phyloP scores from a whole-genome alignment of 23 tunicate genomes.

The Styela clava region DNA sequence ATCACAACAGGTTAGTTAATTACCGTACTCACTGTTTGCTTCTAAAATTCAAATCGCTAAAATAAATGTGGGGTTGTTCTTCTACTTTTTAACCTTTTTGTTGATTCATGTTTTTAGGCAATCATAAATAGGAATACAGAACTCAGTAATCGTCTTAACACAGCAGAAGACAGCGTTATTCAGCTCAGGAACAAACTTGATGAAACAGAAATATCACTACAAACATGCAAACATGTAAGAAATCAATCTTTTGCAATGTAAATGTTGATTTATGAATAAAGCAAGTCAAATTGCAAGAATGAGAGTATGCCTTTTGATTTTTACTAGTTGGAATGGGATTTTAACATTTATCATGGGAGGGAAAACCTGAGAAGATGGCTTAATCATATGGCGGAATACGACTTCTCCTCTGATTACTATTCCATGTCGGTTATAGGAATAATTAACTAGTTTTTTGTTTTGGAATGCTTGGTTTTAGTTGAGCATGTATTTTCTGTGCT shows the following conservation, averaged over 20 bases:
- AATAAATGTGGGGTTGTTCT: not conserved
- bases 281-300: too few species aligned
- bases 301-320: too few species aligned
- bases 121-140: slow-evolving; percentile 79
- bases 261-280: not conserved
- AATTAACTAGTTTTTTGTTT: too few species aligned
- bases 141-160: slow-evolving; percentile 44
- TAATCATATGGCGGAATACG: too few species aligned
- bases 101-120: slow-evolving; percentile 26
- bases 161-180: slow-evolving; percentile 5
- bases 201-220: slow-evolving; percentile 16
- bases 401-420: too few species aligned
- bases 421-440: too few species aligned
- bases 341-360: too few species aligned
- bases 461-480: too few species aligned
- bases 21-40: not conserved
- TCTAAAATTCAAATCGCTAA: not conserved
- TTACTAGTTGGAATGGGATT: too few species aligned
- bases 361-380: too few species aligned
- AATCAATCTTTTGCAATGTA: not conserved
- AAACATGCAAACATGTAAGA: slow-evolving; percentile 19
- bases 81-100: not conserved
- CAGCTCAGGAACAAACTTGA: slow-evolving; percentile 20
- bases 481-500: too few species aligned
- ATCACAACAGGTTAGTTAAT: slow-evolving; percentile 47